These are phyloP conservation scores for Drosophila obscura DNA, from an alignment of 1,140 invertebrate genomes.

Conservation along the genomic window DNA sequence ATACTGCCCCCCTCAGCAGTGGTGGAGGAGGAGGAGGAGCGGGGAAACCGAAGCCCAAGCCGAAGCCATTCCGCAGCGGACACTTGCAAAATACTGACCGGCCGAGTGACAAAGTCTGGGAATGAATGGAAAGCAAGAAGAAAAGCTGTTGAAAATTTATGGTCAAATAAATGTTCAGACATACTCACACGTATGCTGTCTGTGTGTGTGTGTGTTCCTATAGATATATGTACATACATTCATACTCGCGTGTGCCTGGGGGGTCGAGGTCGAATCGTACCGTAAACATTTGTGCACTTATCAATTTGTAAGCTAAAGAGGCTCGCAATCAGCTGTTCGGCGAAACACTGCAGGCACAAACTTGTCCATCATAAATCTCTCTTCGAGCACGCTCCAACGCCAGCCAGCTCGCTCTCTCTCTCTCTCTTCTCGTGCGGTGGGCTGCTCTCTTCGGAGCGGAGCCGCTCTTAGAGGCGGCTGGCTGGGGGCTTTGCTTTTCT, in stretches of 20 bases:
- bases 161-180: conserved; percentile 4
- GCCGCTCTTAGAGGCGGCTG: conserved; percentile 23
- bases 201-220: not conserved
- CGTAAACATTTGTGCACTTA: conserved; percentile 76
- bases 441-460: not conserved
- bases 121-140: conserved; percentile 50
- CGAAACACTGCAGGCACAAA: conserved; percentile 78
- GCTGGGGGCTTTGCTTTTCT: conserved; percentile 34
- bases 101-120: conserved; percentile 54
- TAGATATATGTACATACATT: conserved; percentile 34
- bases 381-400: conserved; percentile 42
- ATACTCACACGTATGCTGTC: conserved; percentile 11
- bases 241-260: conserved; percentile 49
- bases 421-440: not conserved
- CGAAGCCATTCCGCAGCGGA: too few species aligned
- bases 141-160: conserved; percentile 71
- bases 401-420: conserved; percentile 2
- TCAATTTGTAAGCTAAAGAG: conserved; percentile 60
- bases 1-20: not conserved
- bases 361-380: conserved; percentile 76
- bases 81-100: conserved; percentile 51
- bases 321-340: conserved; percentile 73
- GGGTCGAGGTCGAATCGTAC: conserved; percentile 72
- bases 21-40: too few species aligned
- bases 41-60: conserved; percentile 6